Conservation (phyloP, 2,888 invertebrate genomes). For the Hirtodrosophila cameraria region DNA sequence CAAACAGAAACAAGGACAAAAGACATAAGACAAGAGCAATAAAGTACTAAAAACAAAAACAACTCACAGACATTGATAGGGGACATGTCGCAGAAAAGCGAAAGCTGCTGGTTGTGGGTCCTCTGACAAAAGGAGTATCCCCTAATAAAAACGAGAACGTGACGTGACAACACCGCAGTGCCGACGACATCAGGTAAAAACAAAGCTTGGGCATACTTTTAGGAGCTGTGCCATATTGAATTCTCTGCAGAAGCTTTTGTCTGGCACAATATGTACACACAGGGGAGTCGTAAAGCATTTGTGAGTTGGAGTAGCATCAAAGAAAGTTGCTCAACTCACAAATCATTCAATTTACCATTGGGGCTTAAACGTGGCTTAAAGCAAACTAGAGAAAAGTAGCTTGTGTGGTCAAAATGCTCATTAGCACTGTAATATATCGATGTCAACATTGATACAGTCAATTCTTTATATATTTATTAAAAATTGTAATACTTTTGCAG, state of each 20-base stretch:
- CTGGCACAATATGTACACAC: conserved; percentile 29
- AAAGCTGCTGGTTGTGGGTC: neutral
- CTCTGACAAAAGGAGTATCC: conserved; percentile 17
- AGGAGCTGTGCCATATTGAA: conserved; percentile 27
- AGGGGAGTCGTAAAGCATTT: conserved; percentile 56
- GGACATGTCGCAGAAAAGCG: conserved; percentile 4
- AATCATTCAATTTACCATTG: conserved; percentile 63
- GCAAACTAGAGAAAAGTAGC: conserved; percentile 11
- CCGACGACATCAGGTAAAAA: conserved; percentile 34
- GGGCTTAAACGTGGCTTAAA: no score
- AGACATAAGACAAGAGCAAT: conserved; percentile 12
- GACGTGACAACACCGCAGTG: conserved; percentile 25
- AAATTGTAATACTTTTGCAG: no score
- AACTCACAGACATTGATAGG: conserved; percentile 7
- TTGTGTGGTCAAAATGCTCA: neutral
- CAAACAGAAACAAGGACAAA: conserved; percentile 5
- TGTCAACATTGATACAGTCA: no score
- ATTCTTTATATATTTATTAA: no score
- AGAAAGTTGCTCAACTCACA: conserved; percentile 48
- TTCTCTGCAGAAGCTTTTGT: conserved; percentile 9
- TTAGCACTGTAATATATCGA: no score
- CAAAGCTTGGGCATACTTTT: conserved; percentile 25
- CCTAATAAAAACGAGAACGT: conserved; percentile 40
- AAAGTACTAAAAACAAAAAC: conserved; percentile 17
- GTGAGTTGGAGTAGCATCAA: conserved; percentile 5